Conservation (phyloP, 2,113 vertebrate species). For the Caracal caracal region DNA sequence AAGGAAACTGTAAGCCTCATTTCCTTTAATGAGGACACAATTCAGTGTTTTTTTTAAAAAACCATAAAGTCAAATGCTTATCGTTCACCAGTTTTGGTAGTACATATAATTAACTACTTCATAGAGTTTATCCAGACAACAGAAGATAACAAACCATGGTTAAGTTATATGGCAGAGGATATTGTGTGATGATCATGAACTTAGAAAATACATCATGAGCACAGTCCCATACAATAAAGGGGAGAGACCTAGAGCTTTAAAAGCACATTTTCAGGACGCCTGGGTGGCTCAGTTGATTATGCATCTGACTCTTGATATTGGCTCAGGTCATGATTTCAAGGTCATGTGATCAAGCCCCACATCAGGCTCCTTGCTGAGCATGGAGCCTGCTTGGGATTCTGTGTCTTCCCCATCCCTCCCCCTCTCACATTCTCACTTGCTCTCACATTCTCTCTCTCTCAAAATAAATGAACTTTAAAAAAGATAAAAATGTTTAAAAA, state of each 20-base stretch:
- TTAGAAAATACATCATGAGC: constrained; percentile 37
- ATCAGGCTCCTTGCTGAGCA: too few relatives aligned
- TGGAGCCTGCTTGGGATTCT: too few relatives aligned
- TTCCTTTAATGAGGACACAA: constrained; percentile 59
- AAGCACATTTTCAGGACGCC: not conserved
- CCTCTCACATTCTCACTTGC: too few relatives aligned
- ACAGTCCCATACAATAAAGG: not conserved
- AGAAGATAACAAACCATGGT: constrained; percentile 27
- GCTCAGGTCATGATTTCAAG: too few relatives aligned
- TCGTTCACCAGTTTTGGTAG: constrained; percentile 54
- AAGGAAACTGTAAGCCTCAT: constrained; percentile 17
- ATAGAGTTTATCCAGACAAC: constrained; percentile 54
- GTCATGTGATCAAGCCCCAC: too few relatives aligned
- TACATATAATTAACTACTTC: constrained; percentile 61
- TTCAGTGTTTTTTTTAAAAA: constrained; percentile 37
- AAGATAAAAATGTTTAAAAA: too few relatives aligned
- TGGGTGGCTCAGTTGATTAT: too few relatives aligned
- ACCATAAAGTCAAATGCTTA: not conserved
- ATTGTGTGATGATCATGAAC: not conserved
- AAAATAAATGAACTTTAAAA: too few relatives aligned
- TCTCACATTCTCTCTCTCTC: too few relatives aligned
- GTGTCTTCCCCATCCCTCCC: too few relatives aligned
- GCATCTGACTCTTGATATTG: too few relatives aligned
- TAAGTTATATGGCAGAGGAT: not conserved
- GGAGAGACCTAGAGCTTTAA: not conserved